Base-by-base conservation (phyloP, 2,888 invertebrate genomes). In the Heliconius sara region DNA sequence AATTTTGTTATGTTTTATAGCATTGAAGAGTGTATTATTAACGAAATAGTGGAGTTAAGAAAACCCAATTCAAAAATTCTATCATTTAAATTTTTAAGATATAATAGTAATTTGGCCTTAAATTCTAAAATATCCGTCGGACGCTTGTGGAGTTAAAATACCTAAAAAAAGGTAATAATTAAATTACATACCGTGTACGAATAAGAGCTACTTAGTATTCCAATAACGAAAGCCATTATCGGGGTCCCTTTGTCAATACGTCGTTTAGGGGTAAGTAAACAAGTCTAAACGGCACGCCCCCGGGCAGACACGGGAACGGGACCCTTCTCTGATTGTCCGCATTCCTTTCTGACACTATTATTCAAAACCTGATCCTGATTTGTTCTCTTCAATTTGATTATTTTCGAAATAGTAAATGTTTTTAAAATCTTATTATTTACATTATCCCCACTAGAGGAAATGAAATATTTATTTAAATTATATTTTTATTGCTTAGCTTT, bases 331-430 rank as follows among this genome's bases (percentile, higher is more conserved):
- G 57, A 75, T 79, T 77, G 74, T 81, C 79, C 72, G 47, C 68
- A n/a, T 52, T 77, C 75, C 79, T 79, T 71, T 66, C 65, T 67
- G 30, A 66, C 68, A 80, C 76, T 76, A 72, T 76, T 80, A 70
- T 80, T 74, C 63, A 34, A 82, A 30, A 79, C 60, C 30, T 76
- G 80, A 83, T 80, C 79, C 78, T 80, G n/a, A n/a, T 83, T 81
- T 83, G 78, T 63, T 65, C 6, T 57, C 52, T 72, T 30, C n/a
- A 71, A 77, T 27, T 73, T 73, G 1, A n/a, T 68, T 43, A 25
- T 43, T 68, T 25, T 43, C 10, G 3, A 34, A 63, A 68, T 66
- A 1, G 13, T 19, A 19, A 13, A 66, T 39, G n/a, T 39, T 68
- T 39, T 68, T 67, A 27, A 27, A 65, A 65, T 16, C 3, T 27